Base-by-base conservation (phyloP, 30 jellyfish, hydroid and myxozoan genomes). In the Sanderia malayensis region DNA sequence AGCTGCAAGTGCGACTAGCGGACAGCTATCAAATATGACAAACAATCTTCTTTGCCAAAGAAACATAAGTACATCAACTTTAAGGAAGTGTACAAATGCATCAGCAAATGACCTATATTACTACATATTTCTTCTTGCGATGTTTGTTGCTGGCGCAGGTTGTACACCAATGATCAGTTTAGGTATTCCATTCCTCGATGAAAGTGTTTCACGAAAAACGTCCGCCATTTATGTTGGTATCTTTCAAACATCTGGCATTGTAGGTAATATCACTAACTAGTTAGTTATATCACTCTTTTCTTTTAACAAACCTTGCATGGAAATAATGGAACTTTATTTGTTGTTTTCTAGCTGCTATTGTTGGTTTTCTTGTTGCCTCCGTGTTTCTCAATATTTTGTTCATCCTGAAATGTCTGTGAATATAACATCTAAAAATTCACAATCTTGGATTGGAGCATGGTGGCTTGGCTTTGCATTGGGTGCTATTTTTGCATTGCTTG, bases 151-250 rank as follows among this genome's bases (percentile, higher is more conserved):
- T 15, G 94, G 94, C 7, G 86, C 82, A 1, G 94, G 94, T 3
- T 70, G 86, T 46, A 44, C 97, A 24, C 97, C 97, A 8, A 63
- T 89, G 76, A 19, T 68, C 26, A 69, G 94, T 11, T 76, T 89
- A 22, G 97, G 97, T 4, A 55, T 87, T 6, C 86, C 97, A 19
- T 81, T 25, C 58, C 6, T 89, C 46, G 97, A 89, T 46, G 95
- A 89, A 58, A 89, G 76, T 70, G 95, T 81, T 33, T 73, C 90
- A 6, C 73, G 63, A 27, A 31, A 53, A 26, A 75, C 55, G 3
- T 70, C 94, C 4, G 95, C 97, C 28, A 58, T 76, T 13, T 89
- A 81, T 60, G 37, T 89, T 46, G 95, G 95, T n/a, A n/a, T 81
- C 24, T 70, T 70, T 46, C 82, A 71, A 46, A 13, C 82, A 34